Evolutionary conservation across 2,888 invertebrate species (phyloP), one percentile per base, ranked within the genome.

Genomic region (Trachelus tabidus): DNA sequence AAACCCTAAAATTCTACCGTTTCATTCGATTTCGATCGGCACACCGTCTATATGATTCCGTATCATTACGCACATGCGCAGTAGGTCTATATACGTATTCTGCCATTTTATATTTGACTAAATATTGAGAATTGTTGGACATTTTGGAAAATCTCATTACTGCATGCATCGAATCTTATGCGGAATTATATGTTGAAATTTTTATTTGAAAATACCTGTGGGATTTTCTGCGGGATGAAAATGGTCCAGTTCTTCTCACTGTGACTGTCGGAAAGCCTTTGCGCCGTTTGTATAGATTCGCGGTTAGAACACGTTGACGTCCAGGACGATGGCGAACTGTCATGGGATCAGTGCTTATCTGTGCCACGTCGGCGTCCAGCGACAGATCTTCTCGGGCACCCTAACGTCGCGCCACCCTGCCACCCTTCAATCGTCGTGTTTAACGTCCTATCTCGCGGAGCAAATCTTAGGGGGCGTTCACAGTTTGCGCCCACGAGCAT

Each of bases 271-370:
- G 35, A n/a, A 34, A 74, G 34, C 1, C 71, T 71, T 71, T 34
- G 71, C 71, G 30, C 11, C 56, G 34, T 23, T 34, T 11, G 9
- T 30, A 31, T 33, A 71, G 34, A 31, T 71, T 34, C 71, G 12
- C 71, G 31, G 71, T 34, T 34, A 71, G 31, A 12, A 34, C 30
- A 15, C 6, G 71, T 33, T 71, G 71, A 71, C 71, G 71, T 33
- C 30, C 31, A 71, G 71, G 71, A 33, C 30, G 30, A 71, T 56
- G 56, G 76, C 75, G 76, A 75, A 81, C 79, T 78, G 78, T 80
- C 81, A 75, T 81, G 79, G 83, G 81, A 85, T 86, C 78, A 78
- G 75, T 80, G 73, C 84, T 87, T 87, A 87, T 87, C 87, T 82
- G 79, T 83, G 86, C 83, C 81, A 82, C 83, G 85, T 84, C 84